A percentile compares a stretch with the other conserved stretches of the same genome.
Conservation (phyloP, 2,113 vertebrate species). For the Sphaerodactylus townsendi region DNA sequence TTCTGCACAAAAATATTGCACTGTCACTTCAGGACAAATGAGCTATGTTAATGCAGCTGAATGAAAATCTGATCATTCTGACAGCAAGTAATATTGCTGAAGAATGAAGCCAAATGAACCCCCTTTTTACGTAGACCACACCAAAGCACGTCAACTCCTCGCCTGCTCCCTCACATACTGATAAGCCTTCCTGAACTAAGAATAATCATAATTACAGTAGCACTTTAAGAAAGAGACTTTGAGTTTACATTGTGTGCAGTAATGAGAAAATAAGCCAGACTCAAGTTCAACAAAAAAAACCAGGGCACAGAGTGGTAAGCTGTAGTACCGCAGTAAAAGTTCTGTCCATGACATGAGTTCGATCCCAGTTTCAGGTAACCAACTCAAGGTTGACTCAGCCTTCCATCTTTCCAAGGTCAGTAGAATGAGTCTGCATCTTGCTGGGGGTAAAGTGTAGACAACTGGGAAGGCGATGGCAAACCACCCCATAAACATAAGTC, state of each 20-base stretch:
- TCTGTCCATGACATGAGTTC: no score
- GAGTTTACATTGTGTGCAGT: constrained; percentile 2
- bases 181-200: constrained; percentile 17
- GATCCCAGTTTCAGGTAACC: no score
- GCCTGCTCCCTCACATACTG: neutral
- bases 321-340: no score
- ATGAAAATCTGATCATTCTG: constrained; percentile 32
- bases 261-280: neutral
- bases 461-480: no score
- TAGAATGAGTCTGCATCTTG: no score
- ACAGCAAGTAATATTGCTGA: constrained; percentile 2
- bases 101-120: constrained; percentile 19
- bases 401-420: no score
- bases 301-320: no score
- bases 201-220: neutral
- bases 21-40: constrained; percentile 17
- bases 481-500: no score
- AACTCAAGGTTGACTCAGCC: no score
- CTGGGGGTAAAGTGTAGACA: no score
- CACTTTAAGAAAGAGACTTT: neutral
- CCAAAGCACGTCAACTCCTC: neutral
- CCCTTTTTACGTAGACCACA: constrained; percentile 4
- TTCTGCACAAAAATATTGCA: neutral
- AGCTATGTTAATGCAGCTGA: constrained; percentile 13
- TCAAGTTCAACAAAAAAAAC: neutral